Conservation (phyloP, 2,888 invertebrate genomes). For the Anoncus sp. region DNA sequence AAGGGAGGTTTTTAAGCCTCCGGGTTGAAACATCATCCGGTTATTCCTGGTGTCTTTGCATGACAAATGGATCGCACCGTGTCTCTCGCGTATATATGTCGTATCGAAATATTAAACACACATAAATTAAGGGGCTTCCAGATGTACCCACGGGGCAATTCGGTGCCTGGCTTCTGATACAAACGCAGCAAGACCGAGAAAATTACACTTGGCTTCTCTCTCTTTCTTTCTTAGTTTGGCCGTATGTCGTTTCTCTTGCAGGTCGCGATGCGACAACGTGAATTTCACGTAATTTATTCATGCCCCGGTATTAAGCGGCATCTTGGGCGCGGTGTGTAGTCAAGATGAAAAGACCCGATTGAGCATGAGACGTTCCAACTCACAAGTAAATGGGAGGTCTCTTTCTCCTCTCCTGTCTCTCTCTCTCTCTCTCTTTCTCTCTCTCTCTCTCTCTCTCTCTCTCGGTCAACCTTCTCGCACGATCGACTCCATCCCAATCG, state of each 20-base stretch:
- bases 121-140: constrained; percentile 54
- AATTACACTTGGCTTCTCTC: constrained; percentile 15
- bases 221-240: background rate
- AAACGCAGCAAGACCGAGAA: constrained; percentile 16
- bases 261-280: constrained; percentile 4
- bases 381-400: background rate
- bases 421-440: too few relatives aligned
- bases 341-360: constrained; percentile 2
- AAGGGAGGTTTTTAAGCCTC: background rate
- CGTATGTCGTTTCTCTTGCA: background rate
- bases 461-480: background rate
- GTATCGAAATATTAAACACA: constrained; percentile 59
- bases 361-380: constrained; percentile 1
- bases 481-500: constrained; percentile 20
- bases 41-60: constrained; percentile 21
- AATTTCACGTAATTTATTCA: constrained; percentile 26
- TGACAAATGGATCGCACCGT: constrained; percentile 50
- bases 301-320: background rate
- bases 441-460: background rate
- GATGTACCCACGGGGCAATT: constrained; percentile 32
- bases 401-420: too few relatives aligned
- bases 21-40: background rate
- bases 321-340: background rate
- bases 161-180: constrained; percentile 13
- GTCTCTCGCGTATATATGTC: constrained; percentile 23